A percentile compares a stretch with the other conserved stretches of the same genome.
Conservation (phyloP, 2,113 vertebrate genomes). For the Spizaetus ornatus region DNA sequence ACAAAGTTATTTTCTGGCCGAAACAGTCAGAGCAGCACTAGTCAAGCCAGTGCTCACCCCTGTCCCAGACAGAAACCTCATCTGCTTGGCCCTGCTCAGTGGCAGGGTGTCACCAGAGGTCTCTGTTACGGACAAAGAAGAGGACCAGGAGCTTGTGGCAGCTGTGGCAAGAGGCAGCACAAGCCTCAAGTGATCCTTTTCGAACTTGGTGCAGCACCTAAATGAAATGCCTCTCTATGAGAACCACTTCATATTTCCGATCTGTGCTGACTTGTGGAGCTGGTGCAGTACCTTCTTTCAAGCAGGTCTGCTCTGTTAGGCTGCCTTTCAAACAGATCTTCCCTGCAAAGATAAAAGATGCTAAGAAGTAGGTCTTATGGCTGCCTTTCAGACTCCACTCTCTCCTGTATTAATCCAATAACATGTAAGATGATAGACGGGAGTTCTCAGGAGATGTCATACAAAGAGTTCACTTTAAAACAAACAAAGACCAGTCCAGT, state of each 20-base stretch:
- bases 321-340: neutral
- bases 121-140: neutral
- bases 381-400: neutral
- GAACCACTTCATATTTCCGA: neutral
- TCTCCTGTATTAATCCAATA: neutral
- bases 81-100: neutral
- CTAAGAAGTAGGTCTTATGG: neutral
- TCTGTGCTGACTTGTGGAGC: neutral
- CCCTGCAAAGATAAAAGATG: neutral
- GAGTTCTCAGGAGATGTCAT: neutral
- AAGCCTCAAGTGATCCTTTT: neutral
- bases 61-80: neutral
- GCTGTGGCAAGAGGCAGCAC: neutral
- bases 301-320: neutral
- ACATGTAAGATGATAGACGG: neutral
- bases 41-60: neutral
- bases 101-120: neutral
- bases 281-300: neutral
- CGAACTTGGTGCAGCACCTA: neutral
- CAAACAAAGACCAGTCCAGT: neutral
- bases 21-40: neutral
- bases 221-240: neutral
- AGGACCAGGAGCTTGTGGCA: neutral
- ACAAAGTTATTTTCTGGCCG: neutral
- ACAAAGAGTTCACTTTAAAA: neutral